These are phyloP conservation scores for Lophochroa leadbeateri DNA, from an alignment of 2,113 vertebrate species.

Conservation along the genomic window DNA sequence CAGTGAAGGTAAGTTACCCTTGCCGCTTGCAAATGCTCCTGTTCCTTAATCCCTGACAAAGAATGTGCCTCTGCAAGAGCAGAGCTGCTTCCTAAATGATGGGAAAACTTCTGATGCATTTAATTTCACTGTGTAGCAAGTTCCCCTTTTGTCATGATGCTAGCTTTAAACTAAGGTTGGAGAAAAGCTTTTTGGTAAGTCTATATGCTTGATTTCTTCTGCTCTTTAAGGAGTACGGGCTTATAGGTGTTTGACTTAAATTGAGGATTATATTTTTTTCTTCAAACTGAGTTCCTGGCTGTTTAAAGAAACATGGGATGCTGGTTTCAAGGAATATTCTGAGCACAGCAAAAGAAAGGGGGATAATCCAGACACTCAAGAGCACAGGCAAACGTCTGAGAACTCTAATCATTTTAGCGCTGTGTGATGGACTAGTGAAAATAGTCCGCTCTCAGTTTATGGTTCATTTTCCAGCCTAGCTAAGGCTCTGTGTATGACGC, in stretches of 20 bases:
- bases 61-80: background rate
- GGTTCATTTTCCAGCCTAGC: background rate
- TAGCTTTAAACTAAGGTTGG: background rate
- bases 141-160: background rate
- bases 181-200: background rate
- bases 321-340: background rate
- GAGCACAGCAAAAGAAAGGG: background rate
- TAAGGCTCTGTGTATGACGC: background rate
- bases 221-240: background rate
- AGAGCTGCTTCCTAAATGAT: background rate
- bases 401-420: background rate
- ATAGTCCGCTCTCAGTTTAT: background rate
- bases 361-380: background rate
- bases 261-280: background rate
- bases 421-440: background rate
- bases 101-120: background rate
- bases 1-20: conserved; percentile 79
- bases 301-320: background rate
- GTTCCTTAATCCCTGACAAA: background rate
- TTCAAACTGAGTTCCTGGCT: background rate
- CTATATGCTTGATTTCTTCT: background rate
- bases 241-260: background rate
- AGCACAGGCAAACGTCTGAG: background rate
- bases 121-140: background rate
- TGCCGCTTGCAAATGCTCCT: background rate